Base-by-base conservation (phyloP, 64 coral and sea anemone genomes). In the Exaiptasia diaphana region DNA sequence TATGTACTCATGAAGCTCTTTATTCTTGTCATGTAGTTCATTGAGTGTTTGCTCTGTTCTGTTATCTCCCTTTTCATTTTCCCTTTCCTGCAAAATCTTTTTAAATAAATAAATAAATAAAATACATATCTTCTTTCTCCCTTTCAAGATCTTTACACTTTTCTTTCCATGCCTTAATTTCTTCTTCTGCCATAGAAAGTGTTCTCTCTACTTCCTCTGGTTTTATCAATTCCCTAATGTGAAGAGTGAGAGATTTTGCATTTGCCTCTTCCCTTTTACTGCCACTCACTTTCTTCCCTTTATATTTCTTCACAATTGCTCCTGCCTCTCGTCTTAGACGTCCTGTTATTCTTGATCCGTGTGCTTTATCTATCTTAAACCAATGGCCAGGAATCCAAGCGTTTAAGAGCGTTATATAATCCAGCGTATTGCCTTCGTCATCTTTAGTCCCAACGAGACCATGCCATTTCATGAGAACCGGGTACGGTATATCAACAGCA, bases 341-440 rank as follows among this genome's bases (percentile, higher is more conserved):
- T 7, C 36, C 81, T 14, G 50, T 41, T 11, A 84, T 84, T 28
- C 81, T 22, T 18, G 28, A 68, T 22, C 80, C 68, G 33, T 22
- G 38, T 5, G 42, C 81, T 22, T 33, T 46, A 29, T 39, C 40
- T 36, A 73, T 23, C 11, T 84, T 44, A 22, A 84, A 70, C 68
- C 68, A 84, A 45, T 25, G 22, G n/a, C 27, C n/a, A 17, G 79
- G 79, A 32, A 82, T 82, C 58, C 20, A 82, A 34, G 4, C 15
- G 44, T 82, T 82, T 15, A 82, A n/a, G 12, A 82, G 61, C 26
- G 65, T 61, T 17, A 68, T 27, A 18, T 82, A 82, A 34, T 82
- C 41, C 6, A 49, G n/a, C 13, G 35, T 3, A 50, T 68, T 67
- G 8, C 62, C 79, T 53, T 62, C 11, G 5, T 31, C 26, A 26